These are phyloP conservation scores for Heliconius hermathena DNA, from an alignment of 1,140 invertebrate genomes.

Conservation along the genomic window DNA sequence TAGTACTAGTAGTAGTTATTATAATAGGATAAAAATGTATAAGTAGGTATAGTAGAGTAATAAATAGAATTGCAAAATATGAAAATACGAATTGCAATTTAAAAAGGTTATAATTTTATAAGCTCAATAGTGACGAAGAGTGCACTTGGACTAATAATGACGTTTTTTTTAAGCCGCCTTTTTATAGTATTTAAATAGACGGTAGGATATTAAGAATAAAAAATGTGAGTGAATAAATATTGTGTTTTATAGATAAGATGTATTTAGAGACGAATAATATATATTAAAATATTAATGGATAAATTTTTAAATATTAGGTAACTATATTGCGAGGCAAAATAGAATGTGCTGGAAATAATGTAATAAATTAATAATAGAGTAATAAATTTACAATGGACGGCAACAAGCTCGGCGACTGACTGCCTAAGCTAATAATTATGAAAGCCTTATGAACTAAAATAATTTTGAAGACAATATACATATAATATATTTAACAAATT, in stretches of 20 bases:
- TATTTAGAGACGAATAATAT: too few species aligned
- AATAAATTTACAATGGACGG: constrained; percentile 58
- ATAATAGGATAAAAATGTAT: neutral
- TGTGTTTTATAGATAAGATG: too few species aligned
- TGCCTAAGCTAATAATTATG: constrained; percentile 41
- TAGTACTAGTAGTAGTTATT: too few species aligned
- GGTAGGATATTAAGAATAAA: neutral
- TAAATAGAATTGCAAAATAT: constrained; percentile 26
- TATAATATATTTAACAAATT: neutral
- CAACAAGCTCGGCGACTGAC: constrained; percentile 55
- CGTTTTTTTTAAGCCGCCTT: constrained; percentile 25
- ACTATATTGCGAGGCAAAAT: constrained; percentile 10
- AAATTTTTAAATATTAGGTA: neutral
- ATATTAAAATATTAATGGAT: neutral
- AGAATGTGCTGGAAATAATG: neutral
- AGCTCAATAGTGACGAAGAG: constrained; percentile 32
- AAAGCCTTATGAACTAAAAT: constrained; percentile 26
- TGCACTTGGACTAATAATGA: constrained; percentile 26
- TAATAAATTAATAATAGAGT: neutral
- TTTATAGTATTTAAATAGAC: neutral
- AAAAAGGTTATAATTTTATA: constrained; percentile 22
- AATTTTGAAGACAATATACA: neutral
- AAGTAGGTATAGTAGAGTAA: neutral
- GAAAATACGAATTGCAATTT: constrained; percentile 28
- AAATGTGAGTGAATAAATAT: neutral